Percentiles rank a stretch among this genome's conserved stretches.
phyloP scores from a whole-genome alignment of 1,140 invertebrate genomes.

The Brachionus asplanchnoidis region DNA sequence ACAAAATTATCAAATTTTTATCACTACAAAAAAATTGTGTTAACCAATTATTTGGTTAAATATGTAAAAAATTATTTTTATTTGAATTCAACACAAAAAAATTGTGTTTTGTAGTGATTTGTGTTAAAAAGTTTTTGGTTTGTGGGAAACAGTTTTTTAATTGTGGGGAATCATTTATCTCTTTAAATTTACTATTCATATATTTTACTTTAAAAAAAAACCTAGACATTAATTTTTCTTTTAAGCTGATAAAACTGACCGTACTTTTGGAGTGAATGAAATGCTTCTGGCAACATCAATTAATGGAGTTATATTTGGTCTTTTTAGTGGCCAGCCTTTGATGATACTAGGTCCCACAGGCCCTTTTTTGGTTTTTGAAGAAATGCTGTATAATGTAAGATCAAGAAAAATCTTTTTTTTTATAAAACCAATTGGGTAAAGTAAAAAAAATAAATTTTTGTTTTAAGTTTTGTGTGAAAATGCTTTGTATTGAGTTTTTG shows the following conservation, averaged over 20 bases:
- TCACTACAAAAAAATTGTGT: too few species aligned
- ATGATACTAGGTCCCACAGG: slow-evolving; percentile 90
- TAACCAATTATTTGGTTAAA: too few species aligned
- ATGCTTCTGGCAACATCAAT: slow-evolving; percentile 74
- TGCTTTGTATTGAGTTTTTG: slow-evolving; percentile 33
- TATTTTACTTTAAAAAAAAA: too few species aligned
- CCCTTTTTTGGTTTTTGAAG: slow-evolving; percentile 85
- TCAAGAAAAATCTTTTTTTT: background rate
- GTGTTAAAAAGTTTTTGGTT: too few species aligned
- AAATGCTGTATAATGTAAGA: slow-evolving; percentile 68
- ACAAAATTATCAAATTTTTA: too few species aligned
- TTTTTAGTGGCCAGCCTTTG: slow-evolving; percentile 79
- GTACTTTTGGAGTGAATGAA: slow-evolving; percentile 83
- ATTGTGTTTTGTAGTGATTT: too few species aligned
- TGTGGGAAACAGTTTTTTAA: too few species aligned
- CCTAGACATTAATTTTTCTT: background rate
- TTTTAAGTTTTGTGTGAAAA: slow-evolving; percentile 28
- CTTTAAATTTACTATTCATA: too few species aligned
- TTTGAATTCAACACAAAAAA: too few species aligned
- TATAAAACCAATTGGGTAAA: background rate
- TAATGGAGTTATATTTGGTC: slow-evolving; percentile 76
- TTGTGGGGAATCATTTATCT: too few species aligned
- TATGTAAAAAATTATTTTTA: too few species aligned
- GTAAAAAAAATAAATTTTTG: background rate
- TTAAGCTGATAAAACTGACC: slow-evolving; percentile 75